Conservation (phyloP, 2,113 vertebrate species). For the Agapornis roseicollis region DNA sequence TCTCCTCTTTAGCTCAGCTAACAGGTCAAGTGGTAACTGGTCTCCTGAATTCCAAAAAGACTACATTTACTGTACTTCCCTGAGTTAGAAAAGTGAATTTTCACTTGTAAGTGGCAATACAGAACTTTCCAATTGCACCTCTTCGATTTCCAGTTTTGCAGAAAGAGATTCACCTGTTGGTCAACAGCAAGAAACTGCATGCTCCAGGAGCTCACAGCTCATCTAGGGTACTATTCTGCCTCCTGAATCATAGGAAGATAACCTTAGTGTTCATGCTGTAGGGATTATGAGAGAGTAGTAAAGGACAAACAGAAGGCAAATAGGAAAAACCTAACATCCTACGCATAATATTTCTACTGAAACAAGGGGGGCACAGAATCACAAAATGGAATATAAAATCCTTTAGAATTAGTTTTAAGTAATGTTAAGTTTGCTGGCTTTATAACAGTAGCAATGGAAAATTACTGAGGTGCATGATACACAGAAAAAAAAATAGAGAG, state of each 20-base stretch:
- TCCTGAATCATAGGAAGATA: background rate
- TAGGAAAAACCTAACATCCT: background rate
- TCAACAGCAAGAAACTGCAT: background rate
- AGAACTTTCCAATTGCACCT: background rate
- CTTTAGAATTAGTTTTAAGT: too few species aligned
- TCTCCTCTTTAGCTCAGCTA: background rate
- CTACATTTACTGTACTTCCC: background rate
- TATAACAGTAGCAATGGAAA: too few species aligned
- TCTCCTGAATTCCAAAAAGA: background rate
- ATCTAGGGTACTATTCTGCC: background rate
- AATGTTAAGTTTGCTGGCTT: too few species aligned
- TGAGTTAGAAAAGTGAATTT: background rate
- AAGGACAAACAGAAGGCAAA: background rate
- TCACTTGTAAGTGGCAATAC: background rate
- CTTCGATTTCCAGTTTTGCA: background rate
- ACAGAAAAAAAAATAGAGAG: too few species aligned
- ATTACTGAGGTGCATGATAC: too few species aligned
- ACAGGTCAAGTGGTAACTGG: background rate
- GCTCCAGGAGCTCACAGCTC: background rate
- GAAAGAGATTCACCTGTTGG: background rate
- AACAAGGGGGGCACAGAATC: too few species aligned
- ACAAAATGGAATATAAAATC: too few species aligned
- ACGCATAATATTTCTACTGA: background rate
- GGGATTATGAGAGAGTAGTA: background rate
- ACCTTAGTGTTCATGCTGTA: background rate